Conservation (phyloP, 1,140 invertebrate genomes). For the Tetranychus cinnabarinus region DNA sequence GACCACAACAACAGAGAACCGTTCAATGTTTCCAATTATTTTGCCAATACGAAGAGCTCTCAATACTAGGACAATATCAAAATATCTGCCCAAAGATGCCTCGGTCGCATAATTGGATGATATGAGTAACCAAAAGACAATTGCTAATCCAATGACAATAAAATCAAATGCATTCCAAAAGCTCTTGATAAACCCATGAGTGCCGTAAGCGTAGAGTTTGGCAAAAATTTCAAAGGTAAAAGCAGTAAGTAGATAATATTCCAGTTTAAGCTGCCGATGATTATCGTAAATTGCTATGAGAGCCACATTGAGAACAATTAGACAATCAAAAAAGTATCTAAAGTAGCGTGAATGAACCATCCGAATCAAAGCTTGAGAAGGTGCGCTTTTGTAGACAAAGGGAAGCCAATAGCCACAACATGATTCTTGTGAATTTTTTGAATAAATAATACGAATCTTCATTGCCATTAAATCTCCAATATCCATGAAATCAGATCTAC, state of each 20-base stretch:
- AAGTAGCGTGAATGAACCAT: constrained; percentile 24
- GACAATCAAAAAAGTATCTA: constrained; percentile 25
- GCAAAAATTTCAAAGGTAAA: constrained; percentile 27
- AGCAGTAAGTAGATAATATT: constrained; percentile 25
- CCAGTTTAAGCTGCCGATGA: constrained; percentile 15
- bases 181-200: constrained; percentile 20
- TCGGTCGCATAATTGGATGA: neutral
- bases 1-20: constrained; percentile 26
- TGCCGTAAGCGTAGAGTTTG: constrained; percentile 26
- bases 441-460: constrained; percentile 13
- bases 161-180: constrained; percentile 32
- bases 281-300: constrained; percentile 25
- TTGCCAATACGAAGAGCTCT: constrained; percentile 26
- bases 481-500: constrained; percentile 23
- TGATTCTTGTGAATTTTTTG: constrained; percentile 10
- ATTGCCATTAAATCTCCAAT: constrained; percentile 26
- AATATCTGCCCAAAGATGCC: neutral
- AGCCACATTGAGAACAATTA: constrained; percentile 28
- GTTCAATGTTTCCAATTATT: constrained; percentile 25
- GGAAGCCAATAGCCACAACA: constrained; percentile 17
- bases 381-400: constrained; percentile 19
- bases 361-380: constrained; percentile 18
- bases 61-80: constrained; percentile 26
- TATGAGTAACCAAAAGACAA: constrained; percentile 14
- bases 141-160: constrained; percentile 25